phyloP scores from a whole-genome alignment of 2,113 vertebrate genomes.

The Entomyzon cyanotis region DNA sequence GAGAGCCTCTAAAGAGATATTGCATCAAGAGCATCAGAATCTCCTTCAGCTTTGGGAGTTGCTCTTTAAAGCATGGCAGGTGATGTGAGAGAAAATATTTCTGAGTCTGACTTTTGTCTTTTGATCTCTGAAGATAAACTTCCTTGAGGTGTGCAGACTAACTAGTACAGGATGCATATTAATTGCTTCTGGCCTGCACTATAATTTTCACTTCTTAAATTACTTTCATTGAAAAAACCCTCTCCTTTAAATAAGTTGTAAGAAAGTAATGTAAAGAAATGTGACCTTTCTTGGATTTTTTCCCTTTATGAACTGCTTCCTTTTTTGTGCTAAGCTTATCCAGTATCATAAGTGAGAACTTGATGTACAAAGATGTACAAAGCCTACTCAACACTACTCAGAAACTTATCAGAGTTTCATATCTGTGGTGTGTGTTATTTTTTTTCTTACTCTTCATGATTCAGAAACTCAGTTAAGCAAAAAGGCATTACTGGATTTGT shows the following conservation, averaged over 20 bases:
- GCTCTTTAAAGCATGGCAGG: neutral
- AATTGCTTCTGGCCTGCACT: neutral
- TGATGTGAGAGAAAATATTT: neutral
- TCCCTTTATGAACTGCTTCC: neutral
- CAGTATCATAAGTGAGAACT: neutral
- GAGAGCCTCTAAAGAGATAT: neutral
- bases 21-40: neutral
- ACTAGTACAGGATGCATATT: neutral
- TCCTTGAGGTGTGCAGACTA: conserved; percentile 9
- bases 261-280: neutral
- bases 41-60: neutral
- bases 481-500: neutral
- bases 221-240: neutral
- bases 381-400: conserved; percentile 55
- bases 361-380: neutral
- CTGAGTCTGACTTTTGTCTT: neutral
- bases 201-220: neutral
- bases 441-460: conserved; percentile 25
- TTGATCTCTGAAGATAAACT: conserved; percentile 31
- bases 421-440: conserved; percentile 25
- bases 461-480: conserved; percentile 47
- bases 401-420: conserved; percentile 65
- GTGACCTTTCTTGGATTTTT: conserved; percentile 30
- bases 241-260: neutral
- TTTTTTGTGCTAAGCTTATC: neutral